These are phyloP conservation scores for Brachyalestes nurse DNA, from an alignment of 2,797 vertebrate genomes.

Conservation along the genomic window DNA sequence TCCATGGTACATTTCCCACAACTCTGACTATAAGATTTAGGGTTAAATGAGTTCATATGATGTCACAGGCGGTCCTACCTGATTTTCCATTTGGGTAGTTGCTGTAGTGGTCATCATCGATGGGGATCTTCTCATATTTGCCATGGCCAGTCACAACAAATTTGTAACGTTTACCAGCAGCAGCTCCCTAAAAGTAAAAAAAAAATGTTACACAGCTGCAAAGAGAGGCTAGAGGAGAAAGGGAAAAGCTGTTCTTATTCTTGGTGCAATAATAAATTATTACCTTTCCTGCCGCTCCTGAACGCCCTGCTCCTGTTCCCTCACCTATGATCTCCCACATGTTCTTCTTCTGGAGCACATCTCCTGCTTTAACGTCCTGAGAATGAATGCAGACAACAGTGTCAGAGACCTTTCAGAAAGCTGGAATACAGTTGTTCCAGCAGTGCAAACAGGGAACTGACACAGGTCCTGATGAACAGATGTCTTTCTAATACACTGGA, in stretches of 20 bases:
- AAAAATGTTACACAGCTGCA: neutral
- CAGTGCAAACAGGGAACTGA: neutral
- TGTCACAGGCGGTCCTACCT: slow-evolving; percentile 59
- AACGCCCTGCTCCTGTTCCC: slow-evolving; percentile 59
- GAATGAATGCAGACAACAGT: slow-evolving; percentile 17
- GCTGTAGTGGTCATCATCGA: slow-evolving; percentile 69
- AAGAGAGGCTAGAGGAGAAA: neutral
- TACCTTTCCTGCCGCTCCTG: slow-evolving; percentile 62
- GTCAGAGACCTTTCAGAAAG: neutral
- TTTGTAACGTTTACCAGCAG: slow-evolving; percentile 86
- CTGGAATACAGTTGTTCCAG: neutral
- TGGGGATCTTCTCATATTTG: slow-evolving; percentile 90
- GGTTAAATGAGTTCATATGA: neutral
- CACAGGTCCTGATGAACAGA: neutral
- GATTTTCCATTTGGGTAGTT: slow-evolving; percentile 64
- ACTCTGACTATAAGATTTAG: neutral
- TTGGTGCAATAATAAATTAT: neutral
- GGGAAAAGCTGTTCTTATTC: neutral
- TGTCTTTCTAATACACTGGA: neutral
- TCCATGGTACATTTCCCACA: neutral
- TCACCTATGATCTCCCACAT: slow-evolving; percentile 89
- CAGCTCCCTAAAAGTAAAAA: slow-evolving; percentile 70
- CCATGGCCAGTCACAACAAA: slow-evolving; percentile 93
- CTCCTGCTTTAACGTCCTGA: slow-evolving; percentile 91
- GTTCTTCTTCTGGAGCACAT: slow-evolving; percentile 90